Base-by-base conservation (phyloP, 1,140 invertebrate species). In the Scylla paramamosain region DNA sequence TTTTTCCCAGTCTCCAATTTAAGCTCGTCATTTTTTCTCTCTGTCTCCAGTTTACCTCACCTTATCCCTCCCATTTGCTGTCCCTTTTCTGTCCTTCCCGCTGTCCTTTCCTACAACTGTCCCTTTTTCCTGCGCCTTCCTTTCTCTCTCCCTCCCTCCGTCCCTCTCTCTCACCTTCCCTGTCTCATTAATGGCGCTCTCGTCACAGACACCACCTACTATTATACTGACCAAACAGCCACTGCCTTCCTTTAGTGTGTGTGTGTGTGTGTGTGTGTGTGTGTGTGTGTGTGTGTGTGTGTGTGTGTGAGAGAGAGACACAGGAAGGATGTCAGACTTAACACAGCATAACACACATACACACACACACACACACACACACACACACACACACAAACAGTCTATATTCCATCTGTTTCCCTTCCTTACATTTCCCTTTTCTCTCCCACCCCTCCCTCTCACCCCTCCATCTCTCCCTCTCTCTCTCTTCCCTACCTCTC, bases 341-440 rank as follows among this genome's bases (percentile, higher is more conserved):
- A 59, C 52, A 77, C n/a, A 20, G n/a, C 67, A n/a, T 77, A 25
- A 77, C 67, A 77, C 67, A 77, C 67, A 77, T 20, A 77, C 67
- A 77, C 67, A 77, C 67, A 77, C 67, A 77, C 67, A 77, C 67
- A 77, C 67, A 77, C 67, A 77, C 67, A 77, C 67, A 59, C 52
- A 59, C 52, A 59, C 52, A 59, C 52, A 59, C 52, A 59, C 52
- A 59, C 52, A 59, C 52, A 59, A 2, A 59, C 52, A 59, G 2
- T 0, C 16, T 8, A n/a, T 77, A 7, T 1, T 77, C 67, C 67
- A 77, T 12, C 67, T 77, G 67, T 77, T n/a, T 77, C 67, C n/a
- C 46, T 28, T 25, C 28, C 87, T 88, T 32, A 20, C 46, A 16
- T n/a, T 59, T 59, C 52, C 52, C 52, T 59, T 59, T 59, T 20